Evolutionary conservation across 2,113 vertebrate genomes (phyloP).

Genomic region (Pseudopodoces humilis): DNA sequence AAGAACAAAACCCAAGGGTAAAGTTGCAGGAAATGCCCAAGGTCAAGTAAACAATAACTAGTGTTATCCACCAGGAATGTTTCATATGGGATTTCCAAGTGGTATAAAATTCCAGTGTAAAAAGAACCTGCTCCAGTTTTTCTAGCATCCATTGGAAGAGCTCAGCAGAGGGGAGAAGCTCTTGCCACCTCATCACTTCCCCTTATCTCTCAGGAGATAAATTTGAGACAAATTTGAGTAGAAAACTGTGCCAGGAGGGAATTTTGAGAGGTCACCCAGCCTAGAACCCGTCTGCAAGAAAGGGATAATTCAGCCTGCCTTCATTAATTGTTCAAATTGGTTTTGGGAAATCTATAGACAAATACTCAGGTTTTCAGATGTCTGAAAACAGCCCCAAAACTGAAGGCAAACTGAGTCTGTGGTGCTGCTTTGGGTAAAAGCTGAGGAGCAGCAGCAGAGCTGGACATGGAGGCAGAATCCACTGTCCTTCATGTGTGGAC

Average conservation of each 20-base stretch:
- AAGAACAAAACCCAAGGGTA: background rate
- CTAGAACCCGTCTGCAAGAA: background rate
- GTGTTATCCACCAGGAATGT: background rate
- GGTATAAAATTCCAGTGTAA: background rate
- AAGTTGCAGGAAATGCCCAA: background rate
- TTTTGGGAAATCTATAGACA: background rate
- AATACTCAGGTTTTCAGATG: background rate
- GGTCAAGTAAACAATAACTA: background rate
- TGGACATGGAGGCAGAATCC: background rate
- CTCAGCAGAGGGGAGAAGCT: background rate
- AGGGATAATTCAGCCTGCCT: background rate
- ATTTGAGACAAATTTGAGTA: background rate
- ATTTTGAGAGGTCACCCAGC: background rate
- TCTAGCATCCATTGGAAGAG: background rate
- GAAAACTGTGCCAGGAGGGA: background rate
- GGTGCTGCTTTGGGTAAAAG: background rate
- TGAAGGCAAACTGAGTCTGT: background rate
- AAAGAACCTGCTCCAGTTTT: background rate
- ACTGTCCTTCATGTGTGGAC: fast-evolving
- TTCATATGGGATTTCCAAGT: background rate
- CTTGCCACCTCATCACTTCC: background rate
- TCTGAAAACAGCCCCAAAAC: background rate
- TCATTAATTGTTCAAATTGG: background rate
- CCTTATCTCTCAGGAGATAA: background rate
- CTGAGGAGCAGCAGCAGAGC: background rate